phyloP scores from a whole-genome alignment of 2,113 vertebrate genomes.

The Nothoprocta perdicaria region DNA sequence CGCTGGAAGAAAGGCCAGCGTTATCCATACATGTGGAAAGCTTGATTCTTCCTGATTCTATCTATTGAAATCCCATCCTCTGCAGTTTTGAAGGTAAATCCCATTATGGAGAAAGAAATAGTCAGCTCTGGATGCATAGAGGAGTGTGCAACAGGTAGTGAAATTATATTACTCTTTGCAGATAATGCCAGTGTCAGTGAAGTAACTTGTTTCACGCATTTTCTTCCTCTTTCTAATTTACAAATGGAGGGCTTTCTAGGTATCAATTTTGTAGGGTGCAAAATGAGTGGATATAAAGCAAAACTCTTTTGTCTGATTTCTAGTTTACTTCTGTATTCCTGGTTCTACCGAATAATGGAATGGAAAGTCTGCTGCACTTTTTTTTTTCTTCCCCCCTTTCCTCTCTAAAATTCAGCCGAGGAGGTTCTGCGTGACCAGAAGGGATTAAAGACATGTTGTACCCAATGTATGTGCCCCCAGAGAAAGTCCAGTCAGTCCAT shows the following conservation, averaged over 20 bases:
- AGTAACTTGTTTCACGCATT: background rate
- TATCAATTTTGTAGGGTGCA: background rate
- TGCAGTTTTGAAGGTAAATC: background rate
- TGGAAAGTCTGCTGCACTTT: background rate
- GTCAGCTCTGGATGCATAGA: background rate
- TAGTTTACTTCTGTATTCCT: background rate
- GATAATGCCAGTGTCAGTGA: background rate
- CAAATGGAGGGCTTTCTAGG: background rate
- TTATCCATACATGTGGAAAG: background rate
- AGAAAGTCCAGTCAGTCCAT: accelerated
- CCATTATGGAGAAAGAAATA: background rate
- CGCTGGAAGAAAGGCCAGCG: background rate
- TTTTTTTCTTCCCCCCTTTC: background rate
- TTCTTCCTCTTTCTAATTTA: background rate
- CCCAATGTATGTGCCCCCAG: background rate
- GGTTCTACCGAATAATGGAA: background rate
- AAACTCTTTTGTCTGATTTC: background rate
- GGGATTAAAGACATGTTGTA: background rate
- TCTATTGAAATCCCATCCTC: background rate
- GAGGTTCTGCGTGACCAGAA: background rate
- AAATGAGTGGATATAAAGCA: background rate
- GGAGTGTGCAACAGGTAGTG: background rate
- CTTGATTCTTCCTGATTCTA: background rate
- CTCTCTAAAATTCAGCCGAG: background rate
- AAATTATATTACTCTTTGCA: background rate